Evolutionary conservation across 2,888 invertebrate genomes (phyloP).

Genomic region (Hemithea aestivaria): DNA sequence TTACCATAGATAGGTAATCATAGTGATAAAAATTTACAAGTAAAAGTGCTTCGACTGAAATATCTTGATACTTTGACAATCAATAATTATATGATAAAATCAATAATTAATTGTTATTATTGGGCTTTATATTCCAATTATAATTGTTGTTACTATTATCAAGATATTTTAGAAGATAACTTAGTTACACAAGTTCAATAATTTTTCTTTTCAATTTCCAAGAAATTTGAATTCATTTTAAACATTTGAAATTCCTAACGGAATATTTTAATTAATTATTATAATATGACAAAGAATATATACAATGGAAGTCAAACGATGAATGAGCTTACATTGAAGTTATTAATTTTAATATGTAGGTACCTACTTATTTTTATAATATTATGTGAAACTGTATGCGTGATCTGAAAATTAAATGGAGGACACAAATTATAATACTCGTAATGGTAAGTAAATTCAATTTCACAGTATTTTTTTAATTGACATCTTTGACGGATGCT

Average conservation of each 20-base stretch:
- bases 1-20: conserved; percentile 31
- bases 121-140: too few species aligned
- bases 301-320: conserved; percentile 6
- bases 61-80: conserved; percentile 1
- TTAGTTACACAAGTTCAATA: neutral
- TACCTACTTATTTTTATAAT: too few species aligned
- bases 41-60: neutral
- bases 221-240: conserved; percentile 9
- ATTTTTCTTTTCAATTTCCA: conserved; percentile 1
- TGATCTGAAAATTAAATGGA: too few species aligned
- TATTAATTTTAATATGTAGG: neutral
- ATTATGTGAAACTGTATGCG: too few species aligned
- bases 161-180: conserved; percentile 1
- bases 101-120: too few species aligned
- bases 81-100: too few species aligned
- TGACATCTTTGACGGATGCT: too few species aligned
- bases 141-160: too few species aligned
- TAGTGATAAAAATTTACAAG: conserved; percentile 5
- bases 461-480: too few species aligned
- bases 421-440: too few species aligned
- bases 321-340: neutral
- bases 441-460: too few species aligned
- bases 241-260: conserved; percentile 6
- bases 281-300: neutral
- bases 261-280: conserved; percentile 1